Base-by-base conservation (phyloP, 1,140 invertebrate genomes). In the Bombus polaris region DNA sequence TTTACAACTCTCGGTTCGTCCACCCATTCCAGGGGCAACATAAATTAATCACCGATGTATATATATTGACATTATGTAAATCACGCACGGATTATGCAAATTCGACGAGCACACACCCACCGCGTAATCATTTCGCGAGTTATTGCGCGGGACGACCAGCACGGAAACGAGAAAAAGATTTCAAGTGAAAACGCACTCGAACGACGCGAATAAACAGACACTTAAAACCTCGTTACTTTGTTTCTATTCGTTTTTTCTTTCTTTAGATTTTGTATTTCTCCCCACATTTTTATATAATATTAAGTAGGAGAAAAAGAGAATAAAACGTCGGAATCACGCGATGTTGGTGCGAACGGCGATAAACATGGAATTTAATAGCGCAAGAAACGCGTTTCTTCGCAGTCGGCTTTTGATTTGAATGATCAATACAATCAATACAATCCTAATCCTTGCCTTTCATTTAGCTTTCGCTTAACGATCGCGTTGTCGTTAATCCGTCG, bases 1-100 rank as follows among this genome's bases (percentile, higher is more conserved):
- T 85, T 85, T 80, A 47, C 68, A 72, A 85, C 57, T 57, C 42
- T 59, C 22, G 28, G 53, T 72, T 62, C 68, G 77, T 85, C 68
- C 76, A 73, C 32, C 53, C 65, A 59, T 73, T 72, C 44, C 32
- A n/a, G 53, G 3, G 13, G 6, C 68, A 28, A 18, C 68, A 68
- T 53, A 72, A 80, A 85, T 85, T 85, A 85, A 85, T 85, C 83
- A 80, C 77, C 77, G 53, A 65, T 78, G 75, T 66, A 66, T 59
- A 57, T 80, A 78, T 70, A 72, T 84, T 42, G 75, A 72, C 75
- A 57, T 72, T 77, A 84, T 79, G 75, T 47, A 79, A 79, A 84
- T 84, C 25, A 72, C 75, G 18, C 13, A 15, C 37, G 25, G 66
- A 79, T 85, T 80, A 85, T 85, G 76, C 76, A 85, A 85, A 80